These are phyloP conservation scores for Pseudomyrmex flavicornis DNA, from an alignment of 1,140 invertebrate genomes.

Conservation along the genomic window DNA sequence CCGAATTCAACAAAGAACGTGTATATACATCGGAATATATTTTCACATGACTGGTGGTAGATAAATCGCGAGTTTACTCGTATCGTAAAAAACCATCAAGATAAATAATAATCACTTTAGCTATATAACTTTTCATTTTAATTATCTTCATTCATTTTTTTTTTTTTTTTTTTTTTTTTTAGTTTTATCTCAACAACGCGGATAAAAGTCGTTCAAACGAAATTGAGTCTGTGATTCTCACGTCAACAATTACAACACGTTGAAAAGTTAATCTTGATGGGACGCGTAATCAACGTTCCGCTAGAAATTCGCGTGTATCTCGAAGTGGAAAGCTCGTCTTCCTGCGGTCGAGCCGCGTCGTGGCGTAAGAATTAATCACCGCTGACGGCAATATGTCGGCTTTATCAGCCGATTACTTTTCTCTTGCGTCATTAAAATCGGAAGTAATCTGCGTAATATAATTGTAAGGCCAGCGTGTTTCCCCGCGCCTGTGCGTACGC, in stretches of 20 bases:
- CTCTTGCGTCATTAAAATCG: conserved; percentile 51
- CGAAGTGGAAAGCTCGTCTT: conserved; percentile 40
- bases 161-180: not conserved
- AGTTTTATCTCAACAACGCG: conserved; percentile 7
- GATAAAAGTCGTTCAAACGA: not conserved
- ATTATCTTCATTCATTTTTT: not conserved
- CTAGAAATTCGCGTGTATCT: conserved; percentile 48
- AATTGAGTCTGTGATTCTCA: not conserved
- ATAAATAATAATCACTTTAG: too few species aligned
- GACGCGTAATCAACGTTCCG: conserved; percentile 22
- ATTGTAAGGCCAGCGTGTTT: conserved; percentile 19
- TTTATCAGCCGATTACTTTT: conserved; percentile 54
- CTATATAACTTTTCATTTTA: not conserved
- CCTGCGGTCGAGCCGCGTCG: conserved; percentile 10
- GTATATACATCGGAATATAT: not conserved
- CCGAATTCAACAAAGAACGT: not conserved
- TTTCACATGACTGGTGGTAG: not conserved
- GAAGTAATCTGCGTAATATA: conserved; percentile 35
- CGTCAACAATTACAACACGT: not conserved
- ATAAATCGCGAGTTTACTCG: not conserved
- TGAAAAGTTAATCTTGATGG: not conserved
- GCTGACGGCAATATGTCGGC: conserved; percentile 34
- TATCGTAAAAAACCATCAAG: not conserved
- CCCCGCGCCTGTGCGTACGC: conserved; percentile 4
- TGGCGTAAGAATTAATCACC: conserved; percentile 51